Evolutionary conservation across 2,888 invertebrate species (phyloP).

Genomic region (Apamea epomidion): DNA sequence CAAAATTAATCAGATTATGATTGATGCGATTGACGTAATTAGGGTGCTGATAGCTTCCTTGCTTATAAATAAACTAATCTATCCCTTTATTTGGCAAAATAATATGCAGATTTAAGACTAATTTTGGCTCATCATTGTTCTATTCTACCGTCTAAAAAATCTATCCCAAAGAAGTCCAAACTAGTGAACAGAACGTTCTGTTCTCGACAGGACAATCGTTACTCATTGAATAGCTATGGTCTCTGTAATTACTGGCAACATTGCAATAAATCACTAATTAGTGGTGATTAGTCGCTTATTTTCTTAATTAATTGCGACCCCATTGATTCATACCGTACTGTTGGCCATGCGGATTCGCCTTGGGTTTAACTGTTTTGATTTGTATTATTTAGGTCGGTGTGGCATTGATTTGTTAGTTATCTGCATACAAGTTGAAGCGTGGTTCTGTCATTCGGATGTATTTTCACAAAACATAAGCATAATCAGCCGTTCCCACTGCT

Average conservation of each 20-base stretch:
- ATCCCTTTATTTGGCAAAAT: not conserved
- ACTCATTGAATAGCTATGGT: conserved; percentile 33
- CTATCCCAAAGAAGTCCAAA: conserved; percentile 8
- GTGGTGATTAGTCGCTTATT: conserved; percentile 67
- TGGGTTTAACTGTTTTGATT: conserved; percentile 34
- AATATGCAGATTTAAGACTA: not conserved
- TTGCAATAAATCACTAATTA: conserved; percentile 68
- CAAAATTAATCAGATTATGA: too few species aligned
- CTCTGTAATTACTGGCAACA: conserved; percentile 29
- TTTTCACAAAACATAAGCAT: too few species aligned
- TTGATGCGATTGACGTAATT: too few species aligned
- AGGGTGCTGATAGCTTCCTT: too few species aligned
- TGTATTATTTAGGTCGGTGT: conserved; percentile 20
- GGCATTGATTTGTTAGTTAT: conserved; percentile 4
- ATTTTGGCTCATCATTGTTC: not conserved
- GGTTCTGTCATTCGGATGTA: too few species aligned
- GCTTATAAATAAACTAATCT: not conserved
- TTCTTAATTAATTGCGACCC: conserved; percentile 72
- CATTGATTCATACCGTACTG: conserved; percentile 62
- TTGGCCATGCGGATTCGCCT: conserved; percentile 41
- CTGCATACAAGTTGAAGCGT: not conserved
- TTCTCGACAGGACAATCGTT: conserved; percentile 40
- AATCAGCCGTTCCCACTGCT: too few species aligned
- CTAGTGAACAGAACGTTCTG: conserved; percentile 5
- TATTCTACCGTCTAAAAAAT: conserved; percentile 1